Evolutionary conservation across 2,888 invertebrate genomes (phyloP).

Genomic region (Drosophila mulleri): DNA sequence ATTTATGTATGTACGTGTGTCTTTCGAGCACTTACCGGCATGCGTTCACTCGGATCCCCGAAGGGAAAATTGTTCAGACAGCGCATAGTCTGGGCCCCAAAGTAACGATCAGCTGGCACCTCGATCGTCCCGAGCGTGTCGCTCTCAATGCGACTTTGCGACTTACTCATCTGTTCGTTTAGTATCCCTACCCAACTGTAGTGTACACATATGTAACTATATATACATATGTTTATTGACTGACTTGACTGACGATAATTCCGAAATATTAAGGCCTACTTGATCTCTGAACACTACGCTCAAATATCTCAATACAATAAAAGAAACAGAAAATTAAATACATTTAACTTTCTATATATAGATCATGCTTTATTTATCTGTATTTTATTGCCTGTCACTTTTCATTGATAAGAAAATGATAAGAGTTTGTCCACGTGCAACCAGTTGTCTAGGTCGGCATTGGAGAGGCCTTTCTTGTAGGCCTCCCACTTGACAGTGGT

Average conservation of each 20-base stretch:
- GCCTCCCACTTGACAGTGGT: constrained; percentile 94
- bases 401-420: not conserved
- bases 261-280: not conserved
- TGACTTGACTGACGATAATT: not conserved
- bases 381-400: not conserved
- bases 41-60: constrained; percentile 94
- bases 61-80: constrained; percentile 98
- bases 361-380: constrained; percentile 1
- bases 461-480: constrained; percentile 92
- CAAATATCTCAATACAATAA: no score
- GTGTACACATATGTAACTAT: not conserved
- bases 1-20: not conserved
- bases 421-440: constrained; percentile 85
- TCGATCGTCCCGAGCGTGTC: constrained; percentile 97
- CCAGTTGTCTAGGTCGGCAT: constrained; percentile 94
- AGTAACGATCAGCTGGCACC: constrained; percentile 95
- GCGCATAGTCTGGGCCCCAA: constrained; percentile 97
- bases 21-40: constrained; percentile 91
- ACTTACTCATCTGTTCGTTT: not conserved
- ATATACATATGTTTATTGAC: not conserved
- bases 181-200: not conserved
- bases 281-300: no score
- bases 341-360: no score
- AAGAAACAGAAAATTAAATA: no score
- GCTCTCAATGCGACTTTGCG: constrained; percentile 86